Percentiles rank a stretch among this genome's conserved stretches.
phyloP scores from a whole-genome alignment of 2,113 vertebrate genomes.

The Seriola dumerili region DNA sequence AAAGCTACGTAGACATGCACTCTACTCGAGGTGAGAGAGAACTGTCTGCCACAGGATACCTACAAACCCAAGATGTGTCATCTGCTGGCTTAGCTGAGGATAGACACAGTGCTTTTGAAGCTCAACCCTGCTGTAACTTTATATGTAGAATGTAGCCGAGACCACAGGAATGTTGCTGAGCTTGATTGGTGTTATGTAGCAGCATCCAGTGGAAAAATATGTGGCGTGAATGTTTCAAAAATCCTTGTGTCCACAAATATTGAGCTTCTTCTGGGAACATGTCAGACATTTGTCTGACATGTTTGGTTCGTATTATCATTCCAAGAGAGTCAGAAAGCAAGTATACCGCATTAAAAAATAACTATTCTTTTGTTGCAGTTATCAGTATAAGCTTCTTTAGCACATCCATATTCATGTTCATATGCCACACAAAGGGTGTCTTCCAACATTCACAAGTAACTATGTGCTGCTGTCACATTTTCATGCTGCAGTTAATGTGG shows the following conservation, averaged over 20 bases:
- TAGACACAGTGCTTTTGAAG: conserved; percentile 62
- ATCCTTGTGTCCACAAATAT: conserved; percentile 65
- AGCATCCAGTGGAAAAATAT: conserved; percentile 67
- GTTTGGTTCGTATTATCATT: conserved; percentile 26
- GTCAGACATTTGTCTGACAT: conserved; percentile 49
- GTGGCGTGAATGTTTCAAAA: conserved; percentile 58
- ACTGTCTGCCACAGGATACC: conserved; percentile 55
- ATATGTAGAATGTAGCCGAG: conserved; percentile 58
- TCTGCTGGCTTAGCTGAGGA: conserved; percentile 60
- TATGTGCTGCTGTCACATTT: background rate
- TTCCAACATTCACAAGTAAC: conserved; percentile 9
- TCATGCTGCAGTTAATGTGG: background rate
- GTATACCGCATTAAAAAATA: conserved; percentile 1
- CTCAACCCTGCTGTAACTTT: conserved; percentile 58
- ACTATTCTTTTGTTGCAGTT: conserved; percentile 2
- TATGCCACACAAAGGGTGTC: background rate
- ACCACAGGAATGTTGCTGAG: conserved; percentile 68
- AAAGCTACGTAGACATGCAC: conserved; percentile 22
- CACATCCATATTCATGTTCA: conserved; percentile 7
- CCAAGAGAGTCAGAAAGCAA: conserved; percentile 2
- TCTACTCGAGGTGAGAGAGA: conserved; percentile 10
- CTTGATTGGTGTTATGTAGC: conserved; percentile 60
- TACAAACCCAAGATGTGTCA: conserved; percentile 55
- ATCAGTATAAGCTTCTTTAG: conserved; percentile 10
- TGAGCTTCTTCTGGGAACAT: conserved; percentile 45